Evolutionary conservation across 2,888 invertebrate genomes (phyloP).

Genomic region (Lissonota sp.): DNA sequence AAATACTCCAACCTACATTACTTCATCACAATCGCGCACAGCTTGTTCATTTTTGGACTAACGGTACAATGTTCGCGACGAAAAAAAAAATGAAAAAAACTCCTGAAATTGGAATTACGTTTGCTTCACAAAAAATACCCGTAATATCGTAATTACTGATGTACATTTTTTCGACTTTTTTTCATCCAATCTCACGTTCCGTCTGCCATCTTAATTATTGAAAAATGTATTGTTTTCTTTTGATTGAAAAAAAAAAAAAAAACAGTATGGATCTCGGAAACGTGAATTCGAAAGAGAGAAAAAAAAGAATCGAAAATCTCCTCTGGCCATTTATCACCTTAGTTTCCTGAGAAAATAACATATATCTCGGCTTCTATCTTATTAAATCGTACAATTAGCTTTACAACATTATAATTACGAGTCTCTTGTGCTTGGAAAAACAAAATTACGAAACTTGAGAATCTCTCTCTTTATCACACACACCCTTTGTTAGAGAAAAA

Average conservation of each 20-base stretch:
- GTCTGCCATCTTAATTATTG: constrained; percentile 19
- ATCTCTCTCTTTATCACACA: not conserved
- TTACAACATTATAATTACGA: constrained; percentile 56
- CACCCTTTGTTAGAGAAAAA: not conserved
- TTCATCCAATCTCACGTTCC: not conserved
- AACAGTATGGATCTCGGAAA: not conserved
- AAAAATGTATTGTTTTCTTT: not conserved
- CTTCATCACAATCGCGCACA: constrained; percentile 9
- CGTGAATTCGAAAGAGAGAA: not conserved
- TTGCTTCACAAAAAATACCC: constrained; percentile 43
- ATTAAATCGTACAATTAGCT: constrained; percentile 50
- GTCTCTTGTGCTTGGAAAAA: constrained; percentile 54
- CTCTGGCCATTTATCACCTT: constrained; percentile 28
- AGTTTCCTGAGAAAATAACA: constrained; percentile 63
- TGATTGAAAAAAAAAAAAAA: constrained; percentile 25
- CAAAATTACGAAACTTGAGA: constrained; percentile 1
- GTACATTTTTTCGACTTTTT: constrained; percentile 6
- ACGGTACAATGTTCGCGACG: not conserved
- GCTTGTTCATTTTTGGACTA: constrained; percentile 8
- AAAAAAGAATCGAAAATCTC: not conserved
- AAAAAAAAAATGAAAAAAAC: constrained; percentile 2
- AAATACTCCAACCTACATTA: not conserved
- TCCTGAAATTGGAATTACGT: constrained; percentile 6
- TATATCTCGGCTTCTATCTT: constrained; percentile 34
- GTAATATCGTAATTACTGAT: constrained; percentile 49